phyloP scores from a whole-genome alignment of 1,140 invertebrate species.

The Microplitis mediator region DNA sequence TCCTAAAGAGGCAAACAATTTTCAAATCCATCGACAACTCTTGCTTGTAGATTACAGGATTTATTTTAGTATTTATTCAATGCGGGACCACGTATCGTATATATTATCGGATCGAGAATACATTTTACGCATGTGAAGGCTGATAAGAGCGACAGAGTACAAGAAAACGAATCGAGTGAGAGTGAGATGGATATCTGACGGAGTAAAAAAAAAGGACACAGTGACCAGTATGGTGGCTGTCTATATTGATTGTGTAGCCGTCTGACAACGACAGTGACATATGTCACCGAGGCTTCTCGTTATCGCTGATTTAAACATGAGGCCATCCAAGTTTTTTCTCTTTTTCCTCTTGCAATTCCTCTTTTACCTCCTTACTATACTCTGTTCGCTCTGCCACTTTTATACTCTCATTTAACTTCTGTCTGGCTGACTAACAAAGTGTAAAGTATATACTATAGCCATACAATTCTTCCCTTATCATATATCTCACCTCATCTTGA shows the following conservation, averaged over 20 bases:
- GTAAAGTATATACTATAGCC: too few species aligned
- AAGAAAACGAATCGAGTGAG: slow-evolving; percentile 38
- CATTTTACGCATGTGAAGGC: slow-evolving; percentile 39
- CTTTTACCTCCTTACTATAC: background rate
- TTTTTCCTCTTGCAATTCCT: slow-evolving; percentile 36
- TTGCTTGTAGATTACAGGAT: background rate
- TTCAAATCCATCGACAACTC: background rate
- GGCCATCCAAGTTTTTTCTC: slow-evolving; percentile 53
- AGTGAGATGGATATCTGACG: background rate
- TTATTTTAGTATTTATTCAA: slow-evolving; percentile 39
- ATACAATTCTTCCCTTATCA: too few species aligned
- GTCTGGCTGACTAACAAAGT: background rate
- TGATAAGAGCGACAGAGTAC: slow-evolving; percentile 27
- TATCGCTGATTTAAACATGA: slow-evolving; percentile 65
- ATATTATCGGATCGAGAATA: slow-evolving; percentile 43
- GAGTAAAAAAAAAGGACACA: background rate
- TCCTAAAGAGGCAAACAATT: background rate
- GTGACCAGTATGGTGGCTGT: slow-evolving; percentile 33
- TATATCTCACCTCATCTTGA: too few species aligned
- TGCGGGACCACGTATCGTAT: slow-evolving; percentile 50
- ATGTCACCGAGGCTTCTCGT: slow-evolving; percentile 62
- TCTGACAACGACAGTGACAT: slow-evolving; percentile 64
- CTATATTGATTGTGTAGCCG: slow-evolving; percentile 59
- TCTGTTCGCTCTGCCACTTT: background rate
- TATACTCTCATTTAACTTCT: slow-evolving; percentile 1